Conservation (phyloP, 2,888 invertebrate species). For the Melanargia galathea region DNA sequence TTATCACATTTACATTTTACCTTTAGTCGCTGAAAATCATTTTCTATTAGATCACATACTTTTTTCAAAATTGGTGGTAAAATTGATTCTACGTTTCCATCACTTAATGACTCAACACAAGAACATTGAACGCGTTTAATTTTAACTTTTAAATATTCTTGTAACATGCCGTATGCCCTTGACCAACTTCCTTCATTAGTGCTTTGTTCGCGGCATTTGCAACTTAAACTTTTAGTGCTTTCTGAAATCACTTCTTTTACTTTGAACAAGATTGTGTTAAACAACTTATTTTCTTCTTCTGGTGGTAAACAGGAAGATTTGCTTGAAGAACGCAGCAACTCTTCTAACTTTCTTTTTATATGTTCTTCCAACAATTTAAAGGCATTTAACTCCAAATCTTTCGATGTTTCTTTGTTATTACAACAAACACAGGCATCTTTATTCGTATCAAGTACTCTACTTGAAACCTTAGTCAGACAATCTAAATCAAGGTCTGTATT, state of each 20-base stretch:
- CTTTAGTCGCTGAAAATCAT: constrained; percentile 68
- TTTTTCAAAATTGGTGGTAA: constrained; percentile 60
- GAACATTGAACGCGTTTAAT: constrained; percentile 64
- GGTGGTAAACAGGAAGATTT: constrained; percentile 52
- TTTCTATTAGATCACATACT: constrained; percentile 65
- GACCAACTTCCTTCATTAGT: constrained; percentile 61
- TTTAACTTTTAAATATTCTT: constrained; percentile 74
- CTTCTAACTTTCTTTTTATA: constrained; percentile 59
- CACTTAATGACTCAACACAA: constrained; percentile 50
- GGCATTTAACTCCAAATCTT: constrained; percentile 67
- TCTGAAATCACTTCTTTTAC: constrained; percentile 65
- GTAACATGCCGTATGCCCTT: constrained; percentile 65
- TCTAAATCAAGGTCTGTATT: background rate
- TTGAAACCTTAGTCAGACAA: background rate
- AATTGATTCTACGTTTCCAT: constrained; percentile 47
- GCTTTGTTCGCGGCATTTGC: constrained; percentile 51
- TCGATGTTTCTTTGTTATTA: constrained; percentile 48
- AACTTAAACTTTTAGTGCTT: constrained; percentile 53
- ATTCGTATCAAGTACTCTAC: constrained; percentile 9
- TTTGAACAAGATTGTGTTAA: constrained; percentile 55
- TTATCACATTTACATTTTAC: constrained; percentile 25
- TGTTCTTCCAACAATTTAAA: constrained; percentile 68
- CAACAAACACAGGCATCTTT: constrained; percentile 59
- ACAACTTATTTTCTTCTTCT: constrained; percentile 60
- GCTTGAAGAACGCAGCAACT: constrained; percentile 54